Conservation (phyloP, 2,113 vertebrate genomes). For the Origma solitaria region DNA sequence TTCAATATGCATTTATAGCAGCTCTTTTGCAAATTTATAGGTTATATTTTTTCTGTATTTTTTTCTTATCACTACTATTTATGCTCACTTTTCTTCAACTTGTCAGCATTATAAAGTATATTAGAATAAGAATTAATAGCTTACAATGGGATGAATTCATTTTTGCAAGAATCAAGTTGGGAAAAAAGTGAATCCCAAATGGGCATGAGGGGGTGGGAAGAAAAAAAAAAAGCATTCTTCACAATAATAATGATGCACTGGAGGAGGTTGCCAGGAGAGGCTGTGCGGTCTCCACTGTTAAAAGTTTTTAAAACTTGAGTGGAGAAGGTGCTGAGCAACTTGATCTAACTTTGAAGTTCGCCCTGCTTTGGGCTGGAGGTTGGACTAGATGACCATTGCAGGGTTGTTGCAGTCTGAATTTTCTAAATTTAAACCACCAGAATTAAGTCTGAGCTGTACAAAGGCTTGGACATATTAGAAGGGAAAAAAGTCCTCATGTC, state of each 20-base stretch:
- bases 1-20: neutral
- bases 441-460: neutral
- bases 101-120: neutral
- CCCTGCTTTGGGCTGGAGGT: neutral
- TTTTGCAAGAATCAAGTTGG: neutral
- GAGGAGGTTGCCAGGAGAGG: neutral
- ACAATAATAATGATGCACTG: neutral
- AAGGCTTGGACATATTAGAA: neutral
- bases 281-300: neutral
- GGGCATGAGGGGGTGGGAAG: neutral
- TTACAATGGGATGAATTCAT: neutral
- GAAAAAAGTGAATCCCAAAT: neutral
- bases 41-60: neutral
- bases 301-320: neutral
- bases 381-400: neutral
- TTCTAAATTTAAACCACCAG: neutral
- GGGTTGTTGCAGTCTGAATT: neutral
- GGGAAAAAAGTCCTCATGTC: neutral
- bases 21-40: constrained; percentile 25
- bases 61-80: constrained; percentile 13
- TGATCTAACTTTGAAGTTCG: neutral
- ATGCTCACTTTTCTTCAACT: neutral
- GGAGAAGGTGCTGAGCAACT: neutral
- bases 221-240: neutral
- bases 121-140: neutral